Conservation (phyloP, 2,113 vertebrate species). For the Sialia sialis region DNA sequence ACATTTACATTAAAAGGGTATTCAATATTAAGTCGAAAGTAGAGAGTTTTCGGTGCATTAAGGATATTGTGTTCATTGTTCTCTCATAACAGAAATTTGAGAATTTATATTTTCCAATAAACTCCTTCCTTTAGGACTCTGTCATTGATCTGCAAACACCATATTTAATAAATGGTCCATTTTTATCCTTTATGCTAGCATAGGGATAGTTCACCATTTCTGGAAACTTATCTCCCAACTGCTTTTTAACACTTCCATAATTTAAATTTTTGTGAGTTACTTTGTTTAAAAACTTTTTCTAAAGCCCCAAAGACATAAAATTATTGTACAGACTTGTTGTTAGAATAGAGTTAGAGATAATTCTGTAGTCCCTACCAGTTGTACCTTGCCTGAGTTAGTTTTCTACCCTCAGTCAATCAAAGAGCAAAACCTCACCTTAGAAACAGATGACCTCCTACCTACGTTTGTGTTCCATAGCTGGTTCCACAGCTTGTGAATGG, state of each 20-base stretch:
- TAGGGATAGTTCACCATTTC: neutral
- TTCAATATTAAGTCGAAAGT: neutral
- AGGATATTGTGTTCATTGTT: neutral
- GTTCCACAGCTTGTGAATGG: conserved; percentile 82
- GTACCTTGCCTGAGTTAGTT: neutral
- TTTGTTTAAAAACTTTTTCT: neutral
- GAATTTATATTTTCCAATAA: neutral
- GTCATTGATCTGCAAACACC: neutral
- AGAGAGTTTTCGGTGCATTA: neutral
- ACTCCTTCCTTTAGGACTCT: neutral
- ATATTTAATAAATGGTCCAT: neutral
- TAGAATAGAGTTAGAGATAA: neutral
- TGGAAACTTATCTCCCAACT: neutral
- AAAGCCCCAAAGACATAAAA: neutral
- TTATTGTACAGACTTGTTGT: neutral
- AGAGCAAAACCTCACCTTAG: neutral
- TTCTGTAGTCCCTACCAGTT: neutral
- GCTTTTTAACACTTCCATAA: neutral
- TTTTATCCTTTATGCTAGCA: neutral
- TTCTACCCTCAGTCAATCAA: neutral
- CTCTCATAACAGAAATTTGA: neutral
- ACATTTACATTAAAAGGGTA: neutral
- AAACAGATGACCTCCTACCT: neutral
- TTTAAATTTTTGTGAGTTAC: neutral
- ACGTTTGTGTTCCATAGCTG: conserved; percentile 70